Evolutionary conservation across 2,888 invertebrate species (phyloP), one percentile per base, ranked within the genome.

Genomic region (Anagyrus pseudococci): DNA sequence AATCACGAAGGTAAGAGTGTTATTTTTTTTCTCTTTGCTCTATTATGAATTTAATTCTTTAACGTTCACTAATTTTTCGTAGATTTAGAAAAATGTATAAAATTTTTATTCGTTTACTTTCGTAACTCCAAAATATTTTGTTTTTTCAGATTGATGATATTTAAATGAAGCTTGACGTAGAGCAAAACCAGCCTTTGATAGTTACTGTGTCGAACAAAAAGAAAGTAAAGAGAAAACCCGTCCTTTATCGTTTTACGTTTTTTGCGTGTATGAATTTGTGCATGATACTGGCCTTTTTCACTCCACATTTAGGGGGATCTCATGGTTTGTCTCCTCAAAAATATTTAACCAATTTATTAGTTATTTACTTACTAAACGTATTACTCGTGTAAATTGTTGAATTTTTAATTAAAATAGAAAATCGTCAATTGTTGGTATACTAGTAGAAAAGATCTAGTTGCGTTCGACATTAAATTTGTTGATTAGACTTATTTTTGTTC

Each of bases 211-310:
- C 60, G 15, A 57, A 58, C 19, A 62, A 62, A 58, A 67, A 62
- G 49, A 67, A 59, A 58, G 54, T 56, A 26, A 67, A 62, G 41
- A 64, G 58, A 67, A 64, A 67, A 59, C 43, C 61, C 0, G 47
- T 64, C 4, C 23, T 67, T 4, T 29, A 33, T 54, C 72, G 73
- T 59, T 80, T 77, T 62, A 73, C 77, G 66, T 79, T 77, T 66
- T 78, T 80, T 57, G 65, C 75, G 52, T 69, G 73, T 54, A 76
- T 79, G 75, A 72, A 80, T 40, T 49, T 70, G 22, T 79, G 79
- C 64, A 79, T 79, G 75, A 59, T 77, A 47, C 62, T 77, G 58
- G 80, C 80, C 25, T 77, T 79, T 22, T 67, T 75, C 64, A 72
- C 70, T 61, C 76, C 80, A 10, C 70, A 73, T 55, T 68, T 79